A percentile compares a stretch with the other conserved stretches of the same genome.
Evolutionary conservation across 1,140 invertebrate species (phyloP).

Genomic region (Anthonomus grandis): DNA sequence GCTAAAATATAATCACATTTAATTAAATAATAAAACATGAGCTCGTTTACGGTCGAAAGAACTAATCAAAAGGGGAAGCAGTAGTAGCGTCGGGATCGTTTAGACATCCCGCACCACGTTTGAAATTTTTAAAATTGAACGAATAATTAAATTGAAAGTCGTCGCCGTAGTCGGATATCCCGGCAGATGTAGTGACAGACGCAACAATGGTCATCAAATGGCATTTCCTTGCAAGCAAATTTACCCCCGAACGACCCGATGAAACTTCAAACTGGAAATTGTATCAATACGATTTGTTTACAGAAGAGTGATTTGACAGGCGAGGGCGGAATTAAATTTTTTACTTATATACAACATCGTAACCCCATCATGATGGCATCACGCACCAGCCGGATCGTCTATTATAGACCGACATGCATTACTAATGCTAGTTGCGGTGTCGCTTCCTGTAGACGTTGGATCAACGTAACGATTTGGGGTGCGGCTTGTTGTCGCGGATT

Average conservation of each 20-base stretch:
- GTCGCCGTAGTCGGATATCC: conserved; percentile 45
- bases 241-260: too few relatives aligned
- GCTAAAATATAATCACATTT: too few relatives aligned
- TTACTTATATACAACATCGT: conserved; percentile 36
- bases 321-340: conserved; percentile 41
- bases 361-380: conserved; percentile 38
- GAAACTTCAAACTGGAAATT: conserved; percentile 43
- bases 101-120: conserved; percentile 20
- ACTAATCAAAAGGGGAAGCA: conserved; percentile 7
- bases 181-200: conserved; percentile 40
- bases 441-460: conserved; percentile 27
- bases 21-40: too few relatives aligned
- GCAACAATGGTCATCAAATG: conserved; percentile 39
- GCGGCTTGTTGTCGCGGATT: too few relatives aligned
- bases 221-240: conserved; percentile 39
- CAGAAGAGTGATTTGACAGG: conserved; percentile 38
- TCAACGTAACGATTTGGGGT: too few relatives aligned
- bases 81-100: conserved; percentile 5
- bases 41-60: conserved; percentile 17
- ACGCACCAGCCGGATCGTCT: conserved; percentile 22
- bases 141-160: conserved; percentile 43
- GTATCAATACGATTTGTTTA: conserved; percentile 44
- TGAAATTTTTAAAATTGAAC: conserved; percentile 25
- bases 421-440: conserved; percentile 37
- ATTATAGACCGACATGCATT: conserved; percentile 38